phyloP scores from a whole-genome alignment of 2,113 vertebrate genomes.

The Aplodontia rufa region DNA sequence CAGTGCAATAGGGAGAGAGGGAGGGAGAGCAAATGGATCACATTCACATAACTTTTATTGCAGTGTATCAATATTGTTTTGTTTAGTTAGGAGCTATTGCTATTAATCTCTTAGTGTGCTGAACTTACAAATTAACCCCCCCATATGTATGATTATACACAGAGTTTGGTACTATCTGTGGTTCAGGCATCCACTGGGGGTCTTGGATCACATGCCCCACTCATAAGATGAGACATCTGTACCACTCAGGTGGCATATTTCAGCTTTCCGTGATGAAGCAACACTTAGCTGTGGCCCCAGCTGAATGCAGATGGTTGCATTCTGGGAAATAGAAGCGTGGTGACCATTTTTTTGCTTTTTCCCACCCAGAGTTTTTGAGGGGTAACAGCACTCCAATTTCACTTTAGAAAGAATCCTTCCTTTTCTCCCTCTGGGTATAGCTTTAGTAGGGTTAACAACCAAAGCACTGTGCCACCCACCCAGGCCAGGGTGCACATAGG shows the following conservation, averaged over 20 bases:
- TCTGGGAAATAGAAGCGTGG: neutral
- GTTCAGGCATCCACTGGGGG: neutral
- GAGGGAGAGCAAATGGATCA: neutral
- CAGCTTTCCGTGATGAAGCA: neutral
- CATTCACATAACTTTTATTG: neutral
- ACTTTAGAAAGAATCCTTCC: neutral
- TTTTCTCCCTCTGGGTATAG: neutral
- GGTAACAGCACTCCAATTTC: neutral
- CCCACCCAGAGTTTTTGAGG: no score
- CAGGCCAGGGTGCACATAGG: neutral
- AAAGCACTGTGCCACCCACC: neutral
- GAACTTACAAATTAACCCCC: neutral
- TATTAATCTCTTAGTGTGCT: neutral
- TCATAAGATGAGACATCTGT: neutral
- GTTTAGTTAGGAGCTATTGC: neutral
- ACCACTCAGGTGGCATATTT: neutral
- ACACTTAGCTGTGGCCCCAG: neutral
- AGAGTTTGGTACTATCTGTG: neutral
- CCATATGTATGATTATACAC: neutral
- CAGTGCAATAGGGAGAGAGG: neutral
- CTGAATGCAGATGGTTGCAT: neutral
- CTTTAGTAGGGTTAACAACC: neutral
- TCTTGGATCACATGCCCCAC: neutral
- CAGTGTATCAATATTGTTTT: neutral
- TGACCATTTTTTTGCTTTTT: neutral